Evolutionary conservation across 1,140 invertebrate genomes (phyloP).

Genomic region (Ectropis grisescens): DNA sequence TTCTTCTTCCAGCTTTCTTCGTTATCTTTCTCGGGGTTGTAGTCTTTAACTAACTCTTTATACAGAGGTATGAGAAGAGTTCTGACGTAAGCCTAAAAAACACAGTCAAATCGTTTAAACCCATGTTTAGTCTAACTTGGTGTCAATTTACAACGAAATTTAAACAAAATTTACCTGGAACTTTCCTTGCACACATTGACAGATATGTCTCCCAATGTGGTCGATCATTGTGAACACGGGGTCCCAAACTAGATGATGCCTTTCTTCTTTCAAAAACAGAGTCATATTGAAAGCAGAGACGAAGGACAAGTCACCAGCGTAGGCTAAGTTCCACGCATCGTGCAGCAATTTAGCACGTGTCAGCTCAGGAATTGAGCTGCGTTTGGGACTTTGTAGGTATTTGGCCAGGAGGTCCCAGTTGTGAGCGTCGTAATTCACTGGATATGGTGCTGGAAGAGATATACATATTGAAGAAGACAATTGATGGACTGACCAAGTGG

Average conservation of each 20-base stretch:
- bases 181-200: slow-evolving; percentile 74
- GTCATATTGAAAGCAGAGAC: slow-evolving; percentile 82
- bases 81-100: slow-evolving; percentile 73
- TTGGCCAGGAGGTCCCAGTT: slow-evolving; percentile 83
- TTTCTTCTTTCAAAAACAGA: slow-evolving; percentile 77
- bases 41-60: slow-evolving; percentile 71
- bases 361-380: slow-evolving; percentile 74
- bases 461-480: too few relatives aligned
- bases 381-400: slow-evolving; percentile 71
- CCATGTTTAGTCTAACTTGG: too few relatives aligned
- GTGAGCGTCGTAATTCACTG: slow-evolving; percentile 84
- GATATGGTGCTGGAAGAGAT: slow-evolving; percentile 78
- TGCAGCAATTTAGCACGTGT: slow-evolving; percentile 82
- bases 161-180: slow-evolving; percentile 78
- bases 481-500: too few relatives aligned
- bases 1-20: slow-evolving; percentile 75
- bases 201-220: slow-evolving; percentile 79
- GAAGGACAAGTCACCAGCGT: slow-evolving; percentile 81
- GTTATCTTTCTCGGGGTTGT: slow-evolving; percentile 54
- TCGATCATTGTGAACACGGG: slow-evolving; percentile 84
- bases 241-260: slow-evolving; percentile 82
- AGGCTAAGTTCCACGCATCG: slow-evolving; percentile 84
- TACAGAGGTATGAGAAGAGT: slow-evolving; percentile 76
- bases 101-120: too few relatives aligned
- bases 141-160: too few relatives aligned